Evolutionary conservation across 2,797 vertebrate genomes (phyloP).

Genomic region (Lindbergichthys nudifrons): DNA sequence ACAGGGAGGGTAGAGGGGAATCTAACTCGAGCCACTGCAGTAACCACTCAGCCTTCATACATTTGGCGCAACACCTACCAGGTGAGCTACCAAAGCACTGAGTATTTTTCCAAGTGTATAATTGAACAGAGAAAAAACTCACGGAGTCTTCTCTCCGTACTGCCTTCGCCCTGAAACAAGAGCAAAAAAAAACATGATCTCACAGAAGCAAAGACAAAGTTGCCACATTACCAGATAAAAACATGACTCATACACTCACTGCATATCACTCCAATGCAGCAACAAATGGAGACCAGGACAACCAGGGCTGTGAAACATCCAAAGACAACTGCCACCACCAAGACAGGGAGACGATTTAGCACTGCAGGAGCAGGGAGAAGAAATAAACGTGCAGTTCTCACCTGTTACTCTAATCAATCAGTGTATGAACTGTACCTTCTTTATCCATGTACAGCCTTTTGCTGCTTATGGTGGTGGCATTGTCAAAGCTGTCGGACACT

Average conservation of each 20-base stretch:
- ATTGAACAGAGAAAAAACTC: constrained; percentile 52
- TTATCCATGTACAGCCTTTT: constrained; percentile 55
- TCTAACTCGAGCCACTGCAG: too few relatives aligned
- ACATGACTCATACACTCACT: constrained; percentile 70
- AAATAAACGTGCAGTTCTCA: background rate
- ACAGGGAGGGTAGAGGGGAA: too few relatives aligned
- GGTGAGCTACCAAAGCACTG: too few relatives aligned
- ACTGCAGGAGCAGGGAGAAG: constrained; percentile 53
- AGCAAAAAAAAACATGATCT: constrained; percentile 7
- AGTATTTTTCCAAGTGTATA: background rate
- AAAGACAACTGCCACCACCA: constrained; percentile 68
- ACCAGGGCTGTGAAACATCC: constrained; percentile 71
- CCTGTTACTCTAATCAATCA: background rate
- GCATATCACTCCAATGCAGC: constrained; percentile 59
- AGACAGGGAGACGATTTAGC: constrained; percentile 63
- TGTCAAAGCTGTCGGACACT: constrained; percentile 76
- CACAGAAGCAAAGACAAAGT: background rate
- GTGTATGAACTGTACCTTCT: constrained; percentile 64
- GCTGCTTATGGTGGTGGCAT: constrained; percentile 64
- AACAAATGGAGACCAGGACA: constrained; percentile 67
- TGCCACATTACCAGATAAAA: background rate
- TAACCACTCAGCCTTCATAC: too few relatives aligned
- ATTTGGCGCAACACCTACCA: too few relatives aligned
- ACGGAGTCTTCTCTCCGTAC: constrained; percentile 55
- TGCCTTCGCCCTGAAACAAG: constrained; percentile 67